A percentile compares a stretch with the other conserved stretches of the same genome.
phyloP scores from a whole-genome alignment of 35 echinoderm and acorn worm species.

The Lytechinus variegatus region DNA sequence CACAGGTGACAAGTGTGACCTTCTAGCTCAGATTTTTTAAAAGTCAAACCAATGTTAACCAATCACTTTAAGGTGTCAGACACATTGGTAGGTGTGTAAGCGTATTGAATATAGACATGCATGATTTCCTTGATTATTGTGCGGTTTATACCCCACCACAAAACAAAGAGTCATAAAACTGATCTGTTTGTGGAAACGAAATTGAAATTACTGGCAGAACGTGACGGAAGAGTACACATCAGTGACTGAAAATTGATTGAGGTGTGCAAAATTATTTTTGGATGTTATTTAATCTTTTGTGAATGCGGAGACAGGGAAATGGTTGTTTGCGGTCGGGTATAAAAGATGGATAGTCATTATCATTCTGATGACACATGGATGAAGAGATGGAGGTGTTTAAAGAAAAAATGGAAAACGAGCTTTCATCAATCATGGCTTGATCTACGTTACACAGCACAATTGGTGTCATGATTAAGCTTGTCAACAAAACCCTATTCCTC shows the following conservation, averaged over 20 bases:
- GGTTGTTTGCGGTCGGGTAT: neutral
- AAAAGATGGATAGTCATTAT: neutral
- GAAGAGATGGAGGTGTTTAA: neutral
- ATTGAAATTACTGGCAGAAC: neutral
- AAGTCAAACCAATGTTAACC: too few species aligned
- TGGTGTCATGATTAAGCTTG: neutral
- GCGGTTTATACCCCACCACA: neutral
- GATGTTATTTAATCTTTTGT: neutral
- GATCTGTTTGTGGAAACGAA: too few species aligned
- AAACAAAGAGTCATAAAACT: neutral
- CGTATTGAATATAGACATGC: neutral
- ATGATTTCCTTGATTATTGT: neutral
- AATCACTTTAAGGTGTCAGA: neutral
- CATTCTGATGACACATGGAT: neutral
- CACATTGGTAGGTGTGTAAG: neutral
- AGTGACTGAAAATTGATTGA: neutral
- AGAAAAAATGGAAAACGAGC: neutral
- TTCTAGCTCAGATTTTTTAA: too few species aligned
- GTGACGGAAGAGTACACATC: neutral
- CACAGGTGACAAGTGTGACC: too few species aligned
- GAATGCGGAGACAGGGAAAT: neutral
- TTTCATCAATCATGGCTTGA: neutral
- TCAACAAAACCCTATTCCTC: constrained; percentile 1
- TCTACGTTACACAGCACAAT: constrained; percentile 1
- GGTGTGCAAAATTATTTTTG: neutral